phyloP scores from a whole-genome alignment of 1,140 invertebrate species.

The Pissodes strobi region DNA sequence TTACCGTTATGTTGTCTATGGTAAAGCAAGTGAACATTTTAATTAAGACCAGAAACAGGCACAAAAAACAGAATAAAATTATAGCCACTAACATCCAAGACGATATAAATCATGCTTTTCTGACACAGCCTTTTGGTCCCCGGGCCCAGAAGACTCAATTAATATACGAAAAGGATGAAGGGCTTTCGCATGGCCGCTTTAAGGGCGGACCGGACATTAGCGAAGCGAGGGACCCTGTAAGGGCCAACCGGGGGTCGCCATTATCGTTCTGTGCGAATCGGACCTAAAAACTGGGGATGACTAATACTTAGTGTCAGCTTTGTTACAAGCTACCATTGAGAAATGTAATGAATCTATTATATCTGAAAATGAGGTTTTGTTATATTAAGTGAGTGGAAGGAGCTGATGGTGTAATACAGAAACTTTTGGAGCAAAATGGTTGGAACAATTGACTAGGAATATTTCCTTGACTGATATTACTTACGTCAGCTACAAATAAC shows the following conservation, averaged over 20 bases:
- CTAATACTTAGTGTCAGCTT: slow-evolving; percentile 49
- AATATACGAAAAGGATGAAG: slow-evolving; percentile 43
- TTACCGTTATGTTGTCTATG: no score
- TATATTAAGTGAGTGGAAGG: no score
- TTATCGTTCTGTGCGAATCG: slow-evolving; percentile 43
- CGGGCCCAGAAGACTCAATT: slow-evolving; percentile 50
- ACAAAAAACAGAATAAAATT: slow-evolving; percentile 33
- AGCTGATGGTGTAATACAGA: no score
- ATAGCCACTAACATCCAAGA: slow-evolving; percentile 31
- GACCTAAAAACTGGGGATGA: slow-evolving; percentile 47
- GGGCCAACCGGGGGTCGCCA: slow-evolving; percentile 29
- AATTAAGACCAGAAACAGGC: slow-evolving; percentile 24
- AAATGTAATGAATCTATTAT: slow-evolving; percentile 53
- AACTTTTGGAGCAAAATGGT: no score
- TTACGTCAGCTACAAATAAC: no score
- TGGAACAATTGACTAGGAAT: no score
- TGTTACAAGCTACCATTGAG: slow-evolving; percentile 46
- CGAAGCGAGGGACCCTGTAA: slow-evolving; percentile 20
- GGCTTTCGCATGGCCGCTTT: slow-evolving; percentile 44
- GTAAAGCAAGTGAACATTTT: slow-evolving; percentile 28
- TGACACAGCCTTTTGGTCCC: slow-evolving; percentile 37
- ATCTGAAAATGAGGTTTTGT: slow-evolving; percentile 23
- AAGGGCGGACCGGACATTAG: slow-evolving; percentile 48
- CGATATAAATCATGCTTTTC: slow-evolving; percentile 31
- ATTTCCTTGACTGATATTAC: no score